Evolutionary conservation across 2,888 invertebrate species (phyloP), one percentile per base, ranked within the genome.

Genomic region (Athripsodes cinereus): DNA sequence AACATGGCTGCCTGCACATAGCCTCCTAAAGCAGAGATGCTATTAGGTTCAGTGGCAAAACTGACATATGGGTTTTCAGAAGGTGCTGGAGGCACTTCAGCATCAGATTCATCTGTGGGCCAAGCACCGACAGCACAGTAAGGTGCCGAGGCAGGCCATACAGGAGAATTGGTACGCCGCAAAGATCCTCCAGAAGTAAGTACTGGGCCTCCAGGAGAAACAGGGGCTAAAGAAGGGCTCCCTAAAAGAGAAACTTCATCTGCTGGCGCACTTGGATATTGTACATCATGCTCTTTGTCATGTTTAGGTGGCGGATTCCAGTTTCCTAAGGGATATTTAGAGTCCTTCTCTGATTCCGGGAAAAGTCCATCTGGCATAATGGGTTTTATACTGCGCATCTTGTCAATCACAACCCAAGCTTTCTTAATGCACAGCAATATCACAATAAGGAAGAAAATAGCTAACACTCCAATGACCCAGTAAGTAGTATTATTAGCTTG

Each of bases 361-460:
- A 72, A 80, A 58, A 88, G 70, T 2, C 87, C 87, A 51, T 81
- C 82, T 20, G 88, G 88, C 61, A 88, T 70, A 65, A 83, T 83
- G 16, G 87, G 87, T 60, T 88, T 70, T 65, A 83, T 84, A 13
- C 85, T 82, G 67, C 83, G 82, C 21, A 88, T 83, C 65, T 86
- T 82, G 67, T 81, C 79, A 84, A 87, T 87, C 8, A 26, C 18
- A 2, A 11, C 6, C 47, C 47, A 20, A 47, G 21, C 20, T 13
- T 47, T 47, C 11, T 26, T 22, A n/a, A 20, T 19, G 19, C 6
- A 67, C 11, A 48, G 26, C 40, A 63, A 52, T 19, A 62, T 52
- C 18, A 66, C 19, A 56, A 67, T 53, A 16, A 55, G 35, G 58
- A 64, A 57, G 59, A 55, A 5, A 5, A 60, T 40, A 51, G 63